Evolutionary conservation across 2,888 invertebrate genomes (phyloP).

Genomic region (Tipula helvola): DNA sequence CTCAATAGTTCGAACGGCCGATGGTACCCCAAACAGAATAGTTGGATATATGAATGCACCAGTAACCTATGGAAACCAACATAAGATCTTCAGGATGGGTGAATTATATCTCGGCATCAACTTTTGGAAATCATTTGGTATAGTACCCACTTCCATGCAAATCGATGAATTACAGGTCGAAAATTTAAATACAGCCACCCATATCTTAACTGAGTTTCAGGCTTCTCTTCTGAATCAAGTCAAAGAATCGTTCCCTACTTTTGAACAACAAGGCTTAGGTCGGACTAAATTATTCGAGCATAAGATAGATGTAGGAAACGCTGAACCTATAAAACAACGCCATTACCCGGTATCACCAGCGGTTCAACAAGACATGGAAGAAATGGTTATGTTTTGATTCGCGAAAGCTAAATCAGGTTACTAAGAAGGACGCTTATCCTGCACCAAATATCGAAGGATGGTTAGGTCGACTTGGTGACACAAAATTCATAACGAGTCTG

Average conservation of each 20-base stretch:
- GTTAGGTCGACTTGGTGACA: constrained; percentile 8
- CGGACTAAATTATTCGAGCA: neutral
- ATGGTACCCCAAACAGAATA: neutral
- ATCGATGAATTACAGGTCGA: neutral
- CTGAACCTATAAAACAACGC: constrained; percentile 15
- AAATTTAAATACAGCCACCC: neutral
- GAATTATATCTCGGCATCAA: neutral
- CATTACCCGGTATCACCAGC: constrained; percentile 21
- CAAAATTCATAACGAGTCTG: neutral
- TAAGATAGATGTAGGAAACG: neutral
- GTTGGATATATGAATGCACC: neutral
- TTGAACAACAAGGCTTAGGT: neutral
- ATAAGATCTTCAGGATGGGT: neutral
- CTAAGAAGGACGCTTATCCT: constrained; percentile 14
- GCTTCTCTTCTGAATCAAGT: neutral
- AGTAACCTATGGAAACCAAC: neutral
- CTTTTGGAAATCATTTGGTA: neutral
- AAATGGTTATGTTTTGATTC: constrained; percentile 10
- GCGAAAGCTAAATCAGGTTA: constrained; percentile 9
- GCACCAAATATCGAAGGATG: constrained; percentile 9
- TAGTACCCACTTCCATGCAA: neutral
- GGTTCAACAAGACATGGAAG: constrained; percentile 18
- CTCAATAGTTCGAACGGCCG: neutral
- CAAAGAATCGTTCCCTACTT: neutral
- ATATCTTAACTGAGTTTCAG: neutral